Evolutionary conservation across 2,888 invertebrate genomes (phyloP), one percentile per base, ranked within the genome.

Genomic region (Oxyscelio sp.): DNA sequence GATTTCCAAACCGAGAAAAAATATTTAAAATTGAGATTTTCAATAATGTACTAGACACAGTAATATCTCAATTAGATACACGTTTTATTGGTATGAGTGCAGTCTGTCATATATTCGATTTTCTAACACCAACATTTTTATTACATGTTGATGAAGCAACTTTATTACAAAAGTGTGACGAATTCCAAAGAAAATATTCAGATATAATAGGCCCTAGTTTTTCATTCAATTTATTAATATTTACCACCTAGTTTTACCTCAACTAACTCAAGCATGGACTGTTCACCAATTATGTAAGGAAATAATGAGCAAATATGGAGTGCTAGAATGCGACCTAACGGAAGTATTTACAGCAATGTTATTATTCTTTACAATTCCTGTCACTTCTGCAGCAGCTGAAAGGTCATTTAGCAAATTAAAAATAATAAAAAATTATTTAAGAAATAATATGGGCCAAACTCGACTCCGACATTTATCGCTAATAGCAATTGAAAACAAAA

Each of bases 91-190:
- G 87, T 81, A 88, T 88, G 87, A 87, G 85, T 89, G 86, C 86
- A 85, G 83, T 89, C 68, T 83, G 87, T 88, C 63, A 88, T 65
- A 86, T 83, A 86, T 90, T 90, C 78, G 70, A 86, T 83, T 90
- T 89, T 86, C 85, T 88, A 84, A 88, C 73, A 77, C 85, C 87
- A 90, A 88, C 73, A 89, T 84, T 75, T 87, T 89, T 89, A 86
- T 63, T 89, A 15, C 11, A 31, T 34, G 38, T 59, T 48, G 61
- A 81, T 66, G 52, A 81, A 81, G 21, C 58, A 54, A 74, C 59
- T 74, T 43, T 68, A 74, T 54, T 81, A 11, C 38, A 85, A 85
- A 88, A 87, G 77, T 88, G 87, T 88, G 88, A 88, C 66, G 70
- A 89, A 73, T 89, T 89, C 77, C 86, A 89, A 79, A 87, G 48